Evolutionary conservation across 1,140 invertebrate genomes (phyloP), one percentile per base, ranked within the genome.

Genomic region (Vollenhovia emeryi): DNA sequence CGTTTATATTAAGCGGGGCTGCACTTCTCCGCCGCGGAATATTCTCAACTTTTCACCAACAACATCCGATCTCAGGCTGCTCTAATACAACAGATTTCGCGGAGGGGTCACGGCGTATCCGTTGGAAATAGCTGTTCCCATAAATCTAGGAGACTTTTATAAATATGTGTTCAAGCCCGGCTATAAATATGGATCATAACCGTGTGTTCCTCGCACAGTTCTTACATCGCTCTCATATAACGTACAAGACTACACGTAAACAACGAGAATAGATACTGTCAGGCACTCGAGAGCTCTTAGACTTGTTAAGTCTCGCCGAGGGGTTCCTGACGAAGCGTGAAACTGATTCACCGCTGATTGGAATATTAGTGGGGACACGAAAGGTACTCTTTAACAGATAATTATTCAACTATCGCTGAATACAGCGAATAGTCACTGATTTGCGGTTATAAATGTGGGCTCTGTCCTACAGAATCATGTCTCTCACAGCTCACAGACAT

Each of bases 101-200:
- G 18, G 15, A n/a, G 24, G 30, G 18, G 45, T 62, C 24, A 62
- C 5, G 11, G 6, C 21, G 27, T 48, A 64, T 62, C 27, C 24
- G 40, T 62, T 24, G 21, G 3, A 50, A 36, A 36, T 36, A 66
- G 30, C 13, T 36, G n/a, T 48, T 78, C 27, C 13, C 43, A 36
- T 68, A 52, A 68, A 79, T 36, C 21, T 68, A 13, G 13, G 36
- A 40, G 27, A 52, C 76, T 68, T 68, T 79, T 66, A 78, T 48
- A 66, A 78, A 66, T 78, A 78, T 15, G 48, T 78, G 40, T 33
- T 66, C 15, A 48, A 66, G n/a, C 27, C 24, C 13, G n/a, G 18
- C 43, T 66, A 78, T 78, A 66, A 78, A 78, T 59, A 75, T 59
- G n/a, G 15, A 36, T n/a, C n/a, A n/a, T 9, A 21, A n/a, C 6